A percentile compares a stretch with the other conserved stretches of the same genome.
These are phyloP conservation scores for Phrixothrix hirtus DNA, from an alignment of 2,888 invertebrate genomes.

Conservation along the genomic window DNA sequence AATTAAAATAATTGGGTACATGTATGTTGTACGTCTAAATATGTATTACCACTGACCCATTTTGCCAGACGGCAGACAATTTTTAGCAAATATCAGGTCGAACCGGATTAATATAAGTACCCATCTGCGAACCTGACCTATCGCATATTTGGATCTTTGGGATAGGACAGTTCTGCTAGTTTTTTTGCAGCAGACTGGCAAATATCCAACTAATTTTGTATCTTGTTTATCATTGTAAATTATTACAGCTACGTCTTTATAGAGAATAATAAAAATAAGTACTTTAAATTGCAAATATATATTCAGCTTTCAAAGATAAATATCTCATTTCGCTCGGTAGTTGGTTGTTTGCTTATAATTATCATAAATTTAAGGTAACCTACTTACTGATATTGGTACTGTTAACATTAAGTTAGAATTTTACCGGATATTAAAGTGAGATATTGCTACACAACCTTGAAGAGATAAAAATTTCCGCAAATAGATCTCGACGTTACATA, in stretches of 20 bases:
- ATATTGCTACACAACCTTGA: conserved; percentile 31
- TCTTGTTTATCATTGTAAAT: neutral
- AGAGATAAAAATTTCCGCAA: conserved; percentile 33
- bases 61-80: conserved; percentile 3
- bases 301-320: neutral
- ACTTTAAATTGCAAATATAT: neutral
- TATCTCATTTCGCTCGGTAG: conserved; percentile 1
- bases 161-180: conserved; percentile 12
- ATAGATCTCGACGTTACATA: too few species aligned
- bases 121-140: conserved; percentile 10
- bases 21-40: too few species aligned
- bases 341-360: conserved; percentile 15
- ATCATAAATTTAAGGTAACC: conserved; percentile 21
- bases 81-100: conserved; percentile 6
- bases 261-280: conserved; percentile 1
- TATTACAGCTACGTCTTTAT: neutral
- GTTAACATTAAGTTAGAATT: neutral
- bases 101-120: conserved; percentile 12
- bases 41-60: too few species aligned
- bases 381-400: too few species aligned
- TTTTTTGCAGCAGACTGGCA: conserved; percentile 7
- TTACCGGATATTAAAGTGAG: conserved; percentile 20
- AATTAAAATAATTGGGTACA: too few species aligned
- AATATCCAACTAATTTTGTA: conserved; percentile 8
- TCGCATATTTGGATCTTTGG: neutral